phyloP scores from a whole-genome alignment of 2,888 invertebrate species.

The Trissoscelio sp. region DNA sequence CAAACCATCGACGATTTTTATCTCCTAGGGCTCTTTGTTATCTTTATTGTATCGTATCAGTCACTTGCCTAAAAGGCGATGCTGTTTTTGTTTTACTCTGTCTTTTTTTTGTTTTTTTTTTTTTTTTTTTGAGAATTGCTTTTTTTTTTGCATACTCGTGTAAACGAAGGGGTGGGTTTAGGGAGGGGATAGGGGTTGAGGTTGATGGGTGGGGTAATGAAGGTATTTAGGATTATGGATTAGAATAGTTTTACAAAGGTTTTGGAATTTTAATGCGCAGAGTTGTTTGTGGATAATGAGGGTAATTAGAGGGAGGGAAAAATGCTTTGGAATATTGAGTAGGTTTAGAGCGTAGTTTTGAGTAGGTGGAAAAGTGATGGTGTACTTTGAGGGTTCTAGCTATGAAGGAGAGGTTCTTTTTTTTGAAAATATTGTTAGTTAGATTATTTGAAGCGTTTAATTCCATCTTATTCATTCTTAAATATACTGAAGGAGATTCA shows the following conservation, averaged over 20 bases:
- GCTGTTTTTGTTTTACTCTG: not conserved
- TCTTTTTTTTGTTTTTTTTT: not conserved
- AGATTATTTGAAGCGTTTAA: too few species aligned
- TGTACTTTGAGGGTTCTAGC: too few species aligned
- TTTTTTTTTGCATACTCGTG: not conserved
- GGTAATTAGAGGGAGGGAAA: not conserved
- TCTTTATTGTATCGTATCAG: slow-evolving; percentile 36
- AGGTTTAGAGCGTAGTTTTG: not conserved
- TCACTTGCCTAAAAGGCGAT: slow-evolving; percentile 12
- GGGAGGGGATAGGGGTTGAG: not conserved
- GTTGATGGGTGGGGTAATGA: slow-evolving; percentile 15
- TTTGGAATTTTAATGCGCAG: slow-evolving; percentile 13
- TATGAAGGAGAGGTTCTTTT: too few species aligned
- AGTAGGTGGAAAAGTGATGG: not conserved
- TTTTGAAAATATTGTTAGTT: too few species aligned
- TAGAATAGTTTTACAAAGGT: slow-evolving; percentile 18
- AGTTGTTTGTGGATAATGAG: slow-evolving; percentile 4
- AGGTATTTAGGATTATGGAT: slow-evolving; percentile 34
- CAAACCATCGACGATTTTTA: slow-evolving; percentile 59
- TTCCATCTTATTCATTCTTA: too few species aligned
- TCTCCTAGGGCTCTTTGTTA: slow-evolving; percentile 41
- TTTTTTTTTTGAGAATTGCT: not conserved
- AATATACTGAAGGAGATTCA: too few species aligned
- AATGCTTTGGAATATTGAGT: not conserved
- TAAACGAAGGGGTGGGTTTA: not conserved